These are phyloP conservation scores for Oenanthe melanoleuca DNA, from an alignment of 2,113 vertebrate species.

Conservation along the genomic window DNA sequence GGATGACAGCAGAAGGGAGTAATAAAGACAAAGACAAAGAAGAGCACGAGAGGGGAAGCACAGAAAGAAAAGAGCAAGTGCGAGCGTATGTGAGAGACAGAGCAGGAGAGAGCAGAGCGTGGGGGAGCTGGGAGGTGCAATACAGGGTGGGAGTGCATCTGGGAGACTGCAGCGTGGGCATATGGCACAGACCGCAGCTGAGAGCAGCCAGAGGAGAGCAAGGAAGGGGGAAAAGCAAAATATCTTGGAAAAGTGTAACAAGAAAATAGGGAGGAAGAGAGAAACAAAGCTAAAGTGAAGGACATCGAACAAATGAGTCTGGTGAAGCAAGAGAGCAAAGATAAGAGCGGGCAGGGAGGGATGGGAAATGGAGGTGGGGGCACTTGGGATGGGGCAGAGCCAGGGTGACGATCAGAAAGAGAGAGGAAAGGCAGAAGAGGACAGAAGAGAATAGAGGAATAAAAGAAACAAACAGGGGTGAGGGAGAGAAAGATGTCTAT, in stretches of 20 bases:
- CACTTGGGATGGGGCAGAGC: background rate
- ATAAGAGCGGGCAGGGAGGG: background rate
- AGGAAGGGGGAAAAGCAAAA: background rate
- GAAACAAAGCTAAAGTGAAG: conserved; percentile 1
- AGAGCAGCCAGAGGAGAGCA: background rate
- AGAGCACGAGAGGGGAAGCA: conserved; percentile 35
- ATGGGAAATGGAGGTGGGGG: background rate
- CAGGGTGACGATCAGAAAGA: background rate
- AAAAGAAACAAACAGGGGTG: conserved; percentile 68
- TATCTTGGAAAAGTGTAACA: background rate
- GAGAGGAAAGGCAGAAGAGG: background rate
- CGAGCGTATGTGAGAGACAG: conserved; percentile 45
- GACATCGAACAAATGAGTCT: background rate
- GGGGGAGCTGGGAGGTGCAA: conserved; percentile 26
- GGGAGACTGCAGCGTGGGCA: background rate
- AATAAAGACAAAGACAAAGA: conserved; percentile 39
- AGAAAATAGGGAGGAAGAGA: conserved; percentile 15
- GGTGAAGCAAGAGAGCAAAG: background rate
- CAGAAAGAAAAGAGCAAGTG: conserved; percentile 52
- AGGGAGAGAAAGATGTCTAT: conserved; percentile 74
- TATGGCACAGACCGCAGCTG: background rate
- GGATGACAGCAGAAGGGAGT: conserved; percentile 37
- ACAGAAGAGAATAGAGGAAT: background rate
- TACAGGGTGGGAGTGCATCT: conserved; percentile 4
- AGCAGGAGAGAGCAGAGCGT: conserved; percentile 10